Percentiles rank a stretch among this genome's conserved stretches.
Evolutionary conservation across 2,113 vertebrate species (phyloP).

Genomic region (Prunella himalayana): DNA sequence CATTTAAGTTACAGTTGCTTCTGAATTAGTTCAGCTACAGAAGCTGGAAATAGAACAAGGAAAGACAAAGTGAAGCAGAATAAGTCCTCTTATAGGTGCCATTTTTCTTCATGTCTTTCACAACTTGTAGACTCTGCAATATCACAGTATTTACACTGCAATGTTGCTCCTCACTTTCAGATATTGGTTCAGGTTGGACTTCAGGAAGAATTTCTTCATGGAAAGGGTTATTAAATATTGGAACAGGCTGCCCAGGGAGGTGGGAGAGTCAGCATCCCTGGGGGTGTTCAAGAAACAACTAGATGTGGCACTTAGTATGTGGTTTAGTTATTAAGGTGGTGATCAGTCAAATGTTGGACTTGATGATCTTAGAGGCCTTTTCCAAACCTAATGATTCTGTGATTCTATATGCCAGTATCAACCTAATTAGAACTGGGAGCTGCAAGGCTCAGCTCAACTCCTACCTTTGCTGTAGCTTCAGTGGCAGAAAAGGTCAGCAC

Average conservation of each 20-base stretch:
- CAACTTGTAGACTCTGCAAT: background rate
- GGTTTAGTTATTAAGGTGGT: background rate
- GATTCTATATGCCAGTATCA: background rate
- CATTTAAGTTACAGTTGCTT: background rate
- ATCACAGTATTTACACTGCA: background rate
- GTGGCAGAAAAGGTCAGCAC: background rate
- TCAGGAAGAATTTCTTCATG: background rate
- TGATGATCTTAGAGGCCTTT: background rate
- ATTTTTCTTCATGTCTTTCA: background rate
- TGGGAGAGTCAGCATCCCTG: background rate
- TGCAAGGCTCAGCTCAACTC: background rate
- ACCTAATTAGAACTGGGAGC: background rate
- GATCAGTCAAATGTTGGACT: background rate
- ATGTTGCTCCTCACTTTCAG: background rate
- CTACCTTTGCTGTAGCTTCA: background rate
- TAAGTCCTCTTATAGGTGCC: background rate
- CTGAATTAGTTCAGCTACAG: background rate
- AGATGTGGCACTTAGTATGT: background rate
- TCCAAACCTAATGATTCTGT: background rate
- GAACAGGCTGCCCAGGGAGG: background rate
- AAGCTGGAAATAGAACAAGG: background rate
- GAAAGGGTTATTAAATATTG: background rate
- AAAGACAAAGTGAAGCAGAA: background rate
- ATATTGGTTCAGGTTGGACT: background rate
- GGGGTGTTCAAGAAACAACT: background rate